Evolutionary conservation across 2,797 vertebrate genomes (phyloP), one percentile per base, ranked within the genome.

Genomic region (Mionectes olivaceus): DNA sequence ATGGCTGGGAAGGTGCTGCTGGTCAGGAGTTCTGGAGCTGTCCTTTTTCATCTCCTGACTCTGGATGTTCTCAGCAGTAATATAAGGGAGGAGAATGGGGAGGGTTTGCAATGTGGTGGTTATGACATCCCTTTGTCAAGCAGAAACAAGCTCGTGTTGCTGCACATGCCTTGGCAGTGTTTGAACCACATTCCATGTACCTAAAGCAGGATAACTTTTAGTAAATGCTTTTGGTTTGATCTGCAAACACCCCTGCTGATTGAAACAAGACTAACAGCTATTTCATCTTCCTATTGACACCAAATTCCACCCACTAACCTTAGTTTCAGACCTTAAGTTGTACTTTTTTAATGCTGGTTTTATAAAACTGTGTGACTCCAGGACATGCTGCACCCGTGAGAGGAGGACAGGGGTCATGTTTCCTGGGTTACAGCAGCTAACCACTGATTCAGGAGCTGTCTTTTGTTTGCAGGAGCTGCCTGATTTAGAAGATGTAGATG

Each of bases 401-500:
- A 55, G 32, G 37, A 4, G 55, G 39, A 8, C 60, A 46, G 37
- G 57, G 50, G 17, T 35, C 1, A 0, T 46, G 8, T 69, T 61
- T 55, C 35, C 44, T 28, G 22, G 19, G 22, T 88, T 88, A 71
- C 14, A 70, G 80, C 10, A 77, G 33, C 28, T 41, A 56, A 79
- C 69, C 25, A 21, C 65, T 46, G 37, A 61, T 80, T 65, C 89
- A 71, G 18, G 4, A 43, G 15, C 55, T 80, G 47, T 96, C 23
- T 6, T 80, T 80, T 94, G 68, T 86, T 68, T 94, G 63, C 96
- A 99, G 98, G 99, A 99, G 77, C 98, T 99, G 80, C 99, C 99
- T 11, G 99, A 99, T 97, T 98, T 99, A 95, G 99, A 99, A 90
- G 99, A 99, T n/a, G 64, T 96, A 55, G 97, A 98, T 57, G 25